phyloP scores from a whole-genome alignment of 2,888 invertebrate genomes.

The Blastobasis lacticolella region DNA sequence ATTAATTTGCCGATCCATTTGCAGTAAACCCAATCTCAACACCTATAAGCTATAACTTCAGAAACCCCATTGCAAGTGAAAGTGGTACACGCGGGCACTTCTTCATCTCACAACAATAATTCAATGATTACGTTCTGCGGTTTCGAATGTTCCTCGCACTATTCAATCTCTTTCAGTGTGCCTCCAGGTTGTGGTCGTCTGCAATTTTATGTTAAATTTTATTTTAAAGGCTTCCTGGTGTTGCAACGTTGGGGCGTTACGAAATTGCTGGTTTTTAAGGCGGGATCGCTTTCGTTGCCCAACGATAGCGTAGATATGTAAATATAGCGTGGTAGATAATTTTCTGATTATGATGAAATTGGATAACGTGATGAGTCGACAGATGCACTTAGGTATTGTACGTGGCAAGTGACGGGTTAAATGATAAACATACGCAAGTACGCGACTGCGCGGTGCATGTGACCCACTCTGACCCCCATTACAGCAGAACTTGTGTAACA shows the following conservation, averaged over 20 bases:
- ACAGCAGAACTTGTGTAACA: slow-evolving; percentile 28
- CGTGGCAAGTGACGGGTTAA: slow-evolving; percentile 27
- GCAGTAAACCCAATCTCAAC: too few species aligned
- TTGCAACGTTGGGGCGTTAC: slow-evolving; percentile 6
- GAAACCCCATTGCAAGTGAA: slow-evolving; percentile 19
- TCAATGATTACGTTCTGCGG: slow-evolving; percentile 18
- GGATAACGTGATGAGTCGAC: slow-evolving; percentile 23
- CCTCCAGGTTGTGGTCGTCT: slow-evolving; percentile 27
- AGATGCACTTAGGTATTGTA: slow-evolving; percentile 30
- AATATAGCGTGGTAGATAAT: slow-evolving; percentile 14
- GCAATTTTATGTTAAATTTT: slow-evolving; percentile 11
- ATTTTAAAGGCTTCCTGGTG: slow-evolving; percentile 18
- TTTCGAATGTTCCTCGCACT: slow-evolving; percentile 22
- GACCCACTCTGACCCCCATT: slow-evolving; percentile 43
- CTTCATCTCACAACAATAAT: slow-evolving; percentile 19
- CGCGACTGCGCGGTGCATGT: slow-evolving; percentile 4
- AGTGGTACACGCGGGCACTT: slow-evolving; percentile 15
- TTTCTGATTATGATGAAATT: slow-evolving; percentile 24
- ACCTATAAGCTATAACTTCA: too few species aligned
- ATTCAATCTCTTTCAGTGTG: slow-evolving; percentile 28
- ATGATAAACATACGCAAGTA: slow-evolving; percentile 32
- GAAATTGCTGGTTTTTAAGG: slow-evolving; percentile 1
- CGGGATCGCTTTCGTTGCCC: slow-evolving; percentile 8
- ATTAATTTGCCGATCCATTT: too few species aligned
- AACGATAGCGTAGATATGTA: slow-evolving; percentile 5